A percentile compares a stretch with the other conserved stretches of the same genome.
Conservation (phyloP, 2,888 invertebrate genomes). For the Perdita meconis region DNA sequence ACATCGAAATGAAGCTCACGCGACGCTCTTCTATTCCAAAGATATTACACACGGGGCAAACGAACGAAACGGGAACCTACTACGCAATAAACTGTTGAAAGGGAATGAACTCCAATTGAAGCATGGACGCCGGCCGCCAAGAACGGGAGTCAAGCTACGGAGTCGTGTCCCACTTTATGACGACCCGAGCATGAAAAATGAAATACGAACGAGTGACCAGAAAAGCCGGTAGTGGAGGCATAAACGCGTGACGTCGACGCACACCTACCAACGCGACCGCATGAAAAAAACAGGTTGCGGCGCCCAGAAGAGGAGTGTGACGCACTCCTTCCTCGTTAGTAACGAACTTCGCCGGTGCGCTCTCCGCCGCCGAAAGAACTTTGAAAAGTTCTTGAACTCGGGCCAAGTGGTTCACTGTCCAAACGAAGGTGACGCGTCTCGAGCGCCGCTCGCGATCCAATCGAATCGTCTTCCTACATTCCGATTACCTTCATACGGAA, state of each 20-base stretch:
- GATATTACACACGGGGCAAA: slow-evolving; percentile 1
- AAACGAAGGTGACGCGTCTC: slow-evolving; percentile 14
- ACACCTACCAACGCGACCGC: slow-evolving; percentile 40
- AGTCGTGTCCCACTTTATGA: slow-evolving; percentile 48
- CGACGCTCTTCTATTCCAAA: not conserved
- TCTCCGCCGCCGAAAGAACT: slow-evolving; percentile 37
- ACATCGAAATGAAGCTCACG: not conserved
- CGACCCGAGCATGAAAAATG: slow-evolving; percentile 47
- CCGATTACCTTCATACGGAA: not conserved
- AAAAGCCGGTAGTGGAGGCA: slow-evolving; percentile 45
- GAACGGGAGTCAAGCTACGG: not conserved
- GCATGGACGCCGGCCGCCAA: not conserved
- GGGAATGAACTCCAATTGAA: not conserved
- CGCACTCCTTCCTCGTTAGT: slow-evolving; percentile 55
- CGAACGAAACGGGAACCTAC: slow-evolving; percentile 14
- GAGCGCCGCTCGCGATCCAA: not conserved
- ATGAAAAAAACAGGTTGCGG: slow-evolving; percentile 69
- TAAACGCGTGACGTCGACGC: slow-evolving; percentile 44
- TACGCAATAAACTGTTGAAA: not conserved
- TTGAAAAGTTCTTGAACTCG: slow-evolving; percentile 49
- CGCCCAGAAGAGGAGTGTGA: slow-evolving; percentile 58
- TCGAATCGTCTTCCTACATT: not conserved
- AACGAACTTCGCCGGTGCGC: slow-evolving; percentile 31
- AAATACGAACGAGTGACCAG: slow-evolving; percentile 46
- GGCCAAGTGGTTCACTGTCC: slow-evolving; percentile 59